Evolutionary conservation across 2,797 vertebrate species (phyloP).

Genomic region (Poeciliopsis gracilis): DNA sequence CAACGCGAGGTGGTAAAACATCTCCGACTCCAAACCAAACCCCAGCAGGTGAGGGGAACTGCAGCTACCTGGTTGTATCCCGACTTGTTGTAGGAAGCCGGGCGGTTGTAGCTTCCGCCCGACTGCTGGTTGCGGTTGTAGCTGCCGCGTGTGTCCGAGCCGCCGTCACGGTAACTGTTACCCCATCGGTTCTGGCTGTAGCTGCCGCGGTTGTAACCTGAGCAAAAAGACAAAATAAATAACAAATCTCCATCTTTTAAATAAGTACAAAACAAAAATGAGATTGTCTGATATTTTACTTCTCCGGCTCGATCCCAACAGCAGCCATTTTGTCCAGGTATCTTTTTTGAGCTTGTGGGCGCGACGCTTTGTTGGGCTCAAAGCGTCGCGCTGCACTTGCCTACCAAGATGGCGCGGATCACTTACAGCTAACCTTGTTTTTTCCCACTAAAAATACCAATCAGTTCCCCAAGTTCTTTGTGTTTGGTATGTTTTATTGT

Average conservation of each 20-base stretch:
- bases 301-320: too few species aligned
- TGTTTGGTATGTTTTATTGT: too few species aligned
- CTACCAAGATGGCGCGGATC: too few species aligned
- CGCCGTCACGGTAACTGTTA: slow-evolving; percentile 82
- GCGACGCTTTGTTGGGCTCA: too few species aligned
- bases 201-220: slow-evolving; percentile 85
- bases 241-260: not conserved
- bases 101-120: slow-evolving; percentile 76
- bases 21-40: not conserved
- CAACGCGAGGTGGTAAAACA: not conserved
- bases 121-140: slow-evolving; percentile 82
- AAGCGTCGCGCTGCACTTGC: too few species aligned
- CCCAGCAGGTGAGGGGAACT: not conserved
- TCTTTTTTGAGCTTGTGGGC: too few species aligned
- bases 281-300: too few species aligned
- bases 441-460: too few species aligned
- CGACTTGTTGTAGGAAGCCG: slow-evolving; percentile 76
- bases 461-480: too few species aligned
- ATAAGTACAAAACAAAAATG: too few species aligned
- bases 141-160: slow-evolving; percentile 80
- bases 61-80: slow-evolving; percentile 76
- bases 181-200: slow-evolving; percentile 89
- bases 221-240: not conserved
- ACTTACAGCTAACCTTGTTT: too few species aligned
- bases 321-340: too few species aligned